Percentiles rank a stretch among this genome's conserved stretches.
Evolutionary conservation across 2,888 invertebrate genomes (phyloP).

Genomic region (Pandemis heparana): DNA sequence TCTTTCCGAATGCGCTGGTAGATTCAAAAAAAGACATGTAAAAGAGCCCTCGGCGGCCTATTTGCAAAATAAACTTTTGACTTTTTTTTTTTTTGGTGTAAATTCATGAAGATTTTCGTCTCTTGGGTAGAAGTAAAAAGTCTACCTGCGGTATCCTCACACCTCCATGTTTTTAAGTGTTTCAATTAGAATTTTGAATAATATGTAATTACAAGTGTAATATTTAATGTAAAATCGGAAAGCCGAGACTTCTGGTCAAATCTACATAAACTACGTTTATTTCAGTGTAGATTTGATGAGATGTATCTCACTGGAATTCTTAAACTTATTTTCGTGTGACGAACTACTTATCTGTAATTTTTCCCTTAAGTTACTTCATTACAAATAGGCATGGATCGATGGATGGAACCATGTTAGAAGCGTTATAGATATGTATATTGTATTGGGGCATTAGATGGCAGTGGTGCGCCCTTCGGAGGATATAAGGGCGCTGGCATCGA

Average conservation of each 20-base stretch:
- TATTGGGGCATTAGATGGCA: slow-evolving; percentile 52
- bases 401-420: slow-evolving; percentile 52
- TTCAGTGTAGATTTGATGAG: background rate
- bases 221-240: background rate
- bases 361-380: slow-evolving; percentile 40
- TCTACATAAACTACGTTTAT: background rate
- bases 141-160: background rate
- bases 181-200: too few relatives aligned
- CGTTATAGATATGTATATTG: slow-evolving; percentile 57
- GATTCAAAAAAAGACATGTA: too few relatives aligned
- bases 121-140: background rate
- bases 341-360: background rate
- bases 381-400: slow-evolving; percentile 44
- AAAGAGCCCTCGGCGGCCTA: too few relatives aligned
- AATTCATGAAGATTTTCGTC: too few relatives aligned
- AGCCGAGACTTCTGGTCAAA: background rate
- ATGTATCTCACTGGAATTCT: background rate
- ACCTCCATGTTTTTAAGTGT: background rate
- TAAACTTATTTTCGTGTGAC: background rate
- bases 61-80: too few relatives aligned
- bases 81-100: too few relatives aligned
- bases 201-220: background rate
- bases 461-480: slow-evolving; percentile 69
- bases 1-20: too few relatives aligned
- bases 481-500: slow-evolving; percentile 78